phyloP scores from a whole-genome alignment of 2,888 invertebrate genomes.

The Allacma fusca region DNA sequence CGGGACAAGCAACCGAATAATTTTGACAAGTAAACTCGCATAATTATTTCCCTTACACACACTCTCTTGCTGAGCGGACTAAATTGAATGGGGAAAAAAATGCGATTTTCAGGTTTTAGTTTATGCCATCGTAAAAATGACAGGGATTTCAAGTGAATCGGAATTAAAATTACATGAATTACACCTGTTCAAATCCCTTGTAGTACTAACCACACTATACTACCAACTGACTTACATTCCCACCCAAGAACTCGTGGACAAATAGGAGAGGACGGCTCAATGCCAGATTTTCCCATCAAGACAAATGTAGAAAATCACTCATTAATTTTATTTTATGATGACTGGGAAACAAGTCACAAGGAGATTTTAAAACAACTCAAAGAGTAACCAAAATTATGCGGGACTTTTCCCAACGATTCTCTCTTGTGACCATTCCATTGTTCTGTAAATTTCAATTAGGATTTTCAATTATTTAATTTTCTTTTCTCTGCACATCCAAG shows the following conservation, averaged over 20 bases:
- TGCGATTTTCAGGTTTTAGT: constrained; percentile 7
- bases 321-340: too few relatives aligned
- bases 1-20: background rate
- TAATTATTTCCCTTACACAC: background rate
- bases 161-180: constrained; percentile 12
- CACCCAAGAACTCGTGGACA: background rate
- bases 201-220: background rate
- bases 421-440: background rate
- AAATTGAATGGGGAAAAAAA: constrained; percentile 4
- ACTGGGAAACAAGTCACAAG: too few relatives aligned
- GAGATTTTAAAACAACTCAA: background rate
- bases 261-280: too few relatives aligned
- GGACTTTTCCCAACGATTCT: too few relatives aligned
- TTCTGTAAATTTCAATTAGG: background rate
- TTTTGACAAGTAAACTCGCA: constrained; percentile 16
- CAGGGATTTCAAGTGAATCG: constrained; percentile 21
- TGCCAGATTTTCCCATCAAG: too few relatives aligned
- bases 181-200: background rate
- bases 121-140: constrained; percentile 32
- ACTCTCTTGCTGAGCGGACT: background rate
- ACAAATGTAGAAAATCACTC: too few relatives aligned
- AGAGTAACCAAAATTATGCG: background rate
- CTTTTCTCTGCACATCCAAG: background rate
- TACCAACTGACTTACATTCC: background rate
- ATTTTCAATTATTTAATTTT: background rate